Evolutionary conservation across 2,113 vertebrate species (phyloP).

Genomic region (Pangasianodon hypophthalmus): DNA sequence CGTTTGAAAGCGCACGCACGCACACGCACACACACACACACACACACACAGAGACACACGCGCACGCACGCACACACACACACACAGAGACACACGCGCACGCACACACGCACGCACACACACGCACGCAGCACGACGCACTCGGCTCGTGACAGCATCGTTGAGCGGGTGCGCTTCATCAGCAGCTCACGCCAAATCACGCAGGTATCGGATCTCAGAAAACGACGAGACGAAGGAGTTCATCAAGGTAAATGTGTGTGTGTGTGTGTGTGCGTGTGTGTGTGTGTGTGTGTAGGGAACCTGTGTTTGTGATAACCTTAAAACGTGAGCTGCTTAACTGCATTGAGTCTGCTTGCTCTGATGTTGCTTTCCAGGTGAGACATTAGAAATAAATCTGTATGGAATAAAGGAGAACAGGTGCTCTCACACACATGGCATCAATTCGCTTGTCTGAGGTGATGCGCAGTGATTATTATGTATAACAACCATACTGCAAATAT

Average conservation of each 20-base stretch:
- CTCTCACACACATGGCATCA: not conserved
- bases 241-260: conserved; percentile 26
- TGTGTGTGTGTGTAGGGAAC: not conserved
- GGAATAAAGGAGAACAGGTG: not conserved
- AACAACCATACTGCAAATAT: not conserved
- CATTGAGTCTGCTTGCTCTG: not conserved
- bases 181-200: not conserved
- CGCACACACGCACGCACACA: not conserved
- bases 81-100: not conserved
- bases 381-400: not conserved
- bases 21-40: not conserved
- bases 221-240: not conserved
- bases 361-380: not conserved
- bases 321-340: not conserved
- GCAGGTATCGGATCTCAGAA: not conserved
- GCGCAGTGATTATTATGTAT: not conserved
- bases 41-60: not conserved
- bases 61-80: not conserved
- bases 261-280: not conserved
- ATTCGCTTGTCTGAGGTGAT: not conserved
- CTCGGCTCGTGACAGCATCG: conserved; percentile 12
- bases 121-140: not conserved
- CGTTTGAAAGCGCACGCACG: not conserved
- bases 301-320: not conserved
- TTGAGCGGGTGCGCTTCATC: not conserved